Evolutionary conservation across 2,113 vertebrate genomes (phyloP).

Genomic region (Girardinichthys multiradiatus): DNA sequence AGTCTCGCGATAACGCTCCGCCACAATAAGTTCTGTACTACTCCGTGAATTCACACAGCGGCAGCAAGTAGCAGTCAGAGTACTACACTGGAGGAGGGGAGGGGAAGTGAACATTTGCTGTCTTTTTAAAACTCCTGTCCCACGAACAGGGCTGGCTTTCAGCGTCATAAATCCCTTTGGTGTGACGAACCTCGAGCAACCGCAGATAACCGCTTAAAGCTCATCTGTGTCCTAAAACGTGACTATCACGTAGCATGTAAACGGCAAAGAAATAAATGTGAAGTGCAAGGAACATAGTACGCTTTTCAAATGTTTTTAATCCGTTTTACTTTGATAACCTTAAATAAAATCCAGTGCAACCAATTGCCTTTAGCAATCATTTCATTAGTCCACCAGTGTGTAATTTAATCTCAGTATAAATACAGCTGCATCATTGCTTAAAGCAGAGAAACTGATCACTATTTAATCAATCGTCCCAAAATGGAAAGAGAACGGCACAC

Average conservation of each 20-base stretch:
- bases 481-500: too few relatives aligned
- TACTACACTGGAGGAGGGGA: conserved; percentile 13
- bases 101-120: conserved; percentile 49
- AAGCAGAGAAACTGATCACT: too few relatives aligned
- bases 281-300: too few relatives aligned
- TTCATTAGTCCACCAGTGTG: too few relatives aligned
- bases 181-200: neutral
- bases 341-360: too few relatives aligned
- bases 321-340: too few relatives aligned
- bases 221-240: neutral
- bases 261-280: too few relatives aligned
- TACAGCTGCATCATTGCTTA: rapidly evolving
- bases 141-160: conserved; percentile 1
- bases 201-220: neutral
- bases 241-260: too few relatives aligned
- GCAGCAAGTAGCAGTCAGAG: conserved; percentile 77
- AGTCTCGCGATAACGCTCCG: conserved; percentile 87
- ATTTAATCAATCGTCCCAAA: too few relatives aligned
- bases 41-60: conserved; percentile 79
- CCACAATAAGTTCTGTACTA: conserved; percentile 79
- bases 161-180: neutral
- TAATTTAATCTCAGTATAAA: neutral
- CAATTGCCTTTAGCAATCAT: too few relatives aligned
- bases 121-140: conserved; percentile 69
- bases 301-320: too few relatives aligned